Percentiles rank a stretch among this genome's conserved stretches.
Evolutionary conservation across 2,113 vertebrate genomes (phyloP).

Genomic region (Marmota monax): DNA sequence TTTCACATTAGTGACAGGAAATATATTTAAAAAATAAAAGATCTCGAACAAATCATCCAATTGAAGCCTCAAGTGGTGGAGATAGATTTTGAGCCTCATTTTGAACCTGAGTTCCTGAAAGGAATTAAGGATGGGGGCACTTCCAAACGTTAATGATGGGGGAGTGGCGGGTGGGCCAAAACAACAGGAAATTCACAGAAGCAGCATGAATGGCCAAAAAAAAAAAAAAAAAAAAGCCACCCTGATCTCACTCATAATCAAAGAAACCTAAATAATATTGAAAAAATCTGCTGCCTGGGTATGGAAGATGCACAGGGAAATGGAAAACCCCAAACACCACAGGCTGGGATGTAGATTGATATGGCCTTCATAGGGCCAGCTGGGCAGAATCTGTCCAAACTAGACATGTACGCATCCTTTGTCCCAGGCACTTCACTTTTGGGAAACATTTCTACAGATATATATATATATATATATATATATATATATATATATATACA

Average conservation of each 20-base stretch:
- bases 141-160: not conserved
- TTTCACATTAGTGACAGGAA: conserved; percentile 4
- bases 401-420: not conserved
- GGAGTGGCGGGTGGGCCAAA: not conserved
- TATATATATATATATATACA: not conserved
- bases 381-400: not conserved
- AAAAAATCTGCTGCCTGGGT: not conserved
- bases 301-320: not conserved
- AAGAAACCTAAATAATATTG: not conserved
- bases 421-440: not conserved
- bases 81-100: not conserved
- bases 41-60: not conserved
- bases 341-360: not conserved
- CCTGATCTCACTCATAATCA: not conserved
- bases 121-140: not conserved
- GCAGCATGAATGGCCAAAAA: not conserved
- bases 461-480: no score
- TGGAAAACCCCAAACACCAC: not conserved
- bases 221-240: not conserved
- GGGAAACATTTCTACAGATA: not conserved
- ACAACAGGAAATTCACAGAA: not conserved
- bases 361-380: not conserved
- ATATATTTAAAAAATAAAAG: not conserved
- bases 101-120: not conserved
- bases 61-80: not conserved